Base-by-base conservation (phyloP, 2,888 invertebrate species). In the Caenorhabditis imperialis region DNA sequence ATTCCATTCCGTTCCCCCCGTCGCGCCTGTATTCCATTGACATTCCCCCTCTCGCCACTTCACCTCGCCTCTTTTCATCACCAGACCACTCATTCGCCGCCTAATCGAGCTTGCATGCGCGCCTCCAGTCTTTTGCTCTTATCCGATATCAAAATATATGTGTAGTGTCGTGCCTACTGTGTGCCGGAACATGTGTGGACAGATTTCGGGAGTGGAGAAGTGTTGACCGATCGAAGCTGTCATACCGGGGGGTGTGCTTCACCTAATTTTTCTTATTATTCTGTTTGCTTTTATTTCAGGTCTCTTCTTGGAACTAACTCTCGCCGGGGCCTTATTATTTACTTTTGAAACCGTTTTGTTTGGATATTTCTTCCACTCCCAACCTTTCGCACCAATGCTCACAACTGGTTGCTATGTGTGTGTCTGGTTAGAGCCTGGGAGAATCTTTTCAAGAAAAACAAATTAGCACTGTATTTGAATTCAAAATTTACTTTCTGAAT, bases 181-280 rank as follows among this genome's bases (percentile, higher is more conserved):
- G 45, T 57, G 67, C 67, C 67, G 67, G 67, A 67, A 67, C 57
- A 67, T 47, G 30, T 30, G 51, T 45, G 51, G 67, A 67, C 67
- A 57, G 67, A 67, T 67, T 57, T 67, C 67, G 67, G 67, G 30
- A 30, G 10, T 30, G n/a, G n/a, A n/a, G n/a, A 65, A 63, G 44
- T 67, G 67, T 67, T 67, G 67, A 67, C 67, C 67, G 51, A 67
- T 67, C 67, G 51, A 67, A 67, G 57, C 67, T 67, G 67, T 67
- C 67, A 67, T 67, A 37, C 50, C 47, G 54, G 54, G 38, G 47
- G 51, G 35, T 37, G 22, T 35, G 16, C 51, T 37, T 14, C 38
- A 23, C 51, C 38, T 67, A 57, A 67, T 67, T 67, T 67, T 57
- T 67, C 67, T 67, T 57, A 67, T 65, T 55, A 65, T 57, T 44